A percentile compares a stretch with the other conserved stretches of the same genome.
Evolutionary conservation across 2,797 vertebrate genomes (phyloP).

Genomic region (Zonotrichia albicollis): DNA sequence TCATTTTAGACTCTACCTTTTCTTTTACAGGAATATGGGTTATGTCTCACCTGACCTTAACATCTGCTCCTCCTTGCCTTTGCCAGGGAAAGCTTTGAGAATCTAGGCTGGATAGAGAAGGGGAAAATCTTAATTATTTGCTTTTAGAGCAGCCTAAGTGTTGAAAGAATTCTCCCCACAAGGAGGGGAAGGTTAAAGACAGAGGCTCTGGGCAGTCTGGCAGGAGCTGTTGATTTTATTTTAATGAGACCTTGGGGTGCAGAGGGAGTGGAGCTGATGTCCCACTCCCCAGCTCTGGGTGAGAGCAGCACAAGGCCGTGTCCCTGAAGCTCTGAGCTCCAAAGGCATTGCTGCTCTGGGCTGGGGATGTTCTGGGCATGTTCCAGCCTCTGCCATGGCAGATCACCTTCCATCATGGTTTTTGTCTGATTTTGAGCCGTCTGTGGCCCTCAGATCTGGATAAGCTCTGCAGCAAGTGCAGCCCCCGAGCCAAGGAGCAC

Average conservation of each 20-base stretch:
- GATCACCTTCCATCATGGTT: fast-evolving
- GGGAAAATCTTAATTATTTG: not conserved
- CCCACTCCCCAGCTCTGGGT: not conserved
- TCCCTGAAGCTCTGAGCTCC: not conserved
- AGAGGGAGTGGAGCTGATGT: not conserved
- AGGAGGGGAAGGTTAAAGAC: not conserved
- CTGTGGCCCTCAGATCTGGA: fast-evolving
- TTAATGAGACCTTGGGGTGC: not conserved
- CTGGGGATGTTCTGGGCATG: not conserved
- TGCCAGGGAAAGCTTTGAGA: constrained; percentile 34
- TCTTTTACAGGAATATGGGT: not conserved
- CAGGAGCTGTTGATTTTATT: not conserved
- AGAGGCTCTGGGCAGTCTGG: not conserved
- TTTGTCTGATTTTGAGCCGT: not conserved
- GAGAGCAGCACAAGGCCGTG: not conserved
- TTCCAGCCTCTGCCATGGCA: not conserved
- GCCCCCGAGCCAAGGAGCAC: not conserved
- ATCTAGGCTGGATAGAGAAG: not conserved
- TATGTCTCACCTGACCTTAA: not conserved
- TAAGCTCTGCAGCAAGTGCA: not conserved
- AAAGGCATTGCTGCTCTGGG: not conserved
- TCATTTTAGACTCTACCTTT: not conserved
- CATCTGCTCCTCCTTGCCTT: not conserved
- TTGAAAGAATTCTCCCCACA: not conserved
- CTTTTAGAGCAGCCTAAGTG: not conserved